phyloP scores from a whole-genome alignment of 53 echinoderm and acorn worm species.

The Mesocentrotus franciscanus region DNA sequence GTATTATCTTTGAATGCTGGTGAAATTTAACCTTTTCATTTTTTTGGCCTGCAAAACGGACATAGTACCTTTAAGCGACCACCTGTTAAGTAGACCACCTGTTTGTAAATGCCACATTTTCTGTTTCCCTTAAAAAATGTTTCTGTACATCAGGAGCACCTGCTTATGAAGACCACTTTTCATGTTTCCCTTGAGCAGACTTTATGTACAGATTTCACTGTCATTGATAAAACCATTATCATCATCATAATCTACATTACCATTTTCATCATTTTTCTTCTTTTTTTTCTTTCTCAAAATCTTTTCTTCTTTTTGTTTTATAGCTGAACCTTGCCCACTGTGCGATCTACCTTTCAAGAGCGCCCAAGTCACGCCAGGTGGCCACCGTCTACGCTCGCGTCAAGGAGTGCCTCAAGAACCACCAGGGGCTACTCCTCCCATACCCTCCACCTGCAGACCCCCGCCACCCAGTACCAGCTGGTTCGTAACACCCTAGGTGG shows the following conservation, averaged over 20 bases:
- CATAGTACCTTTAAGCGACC: no score
- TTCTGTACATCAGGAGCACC: background rate
- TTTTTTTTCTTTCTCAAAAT: background rate
- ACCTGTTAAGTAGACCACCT: no score
- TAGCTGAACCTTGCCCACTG: constrained; percentile 93
- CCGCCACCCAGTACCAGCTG: constrained; percentile 65
- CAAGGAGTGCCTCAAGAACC: constrained; percentile 80
- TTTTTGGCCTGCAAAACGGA: no score
- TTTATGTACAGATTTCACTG: background rate
- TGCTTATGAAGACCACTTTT: background rate
- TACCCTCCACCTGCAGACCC: constrained; percentile 82
- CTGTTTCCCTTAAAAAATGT: no score
- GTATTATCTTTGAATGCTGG: no score
- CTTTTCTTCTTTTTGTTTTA: background rate
- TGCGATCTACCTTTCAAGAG: constrained; percentile 85
- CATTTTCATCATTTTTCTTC: background rate
- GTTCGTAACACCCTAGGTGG: constrained; percentile 53
- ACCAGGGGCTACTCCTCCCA: constrained; percentile 82
- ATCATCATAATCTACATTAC: background rate
- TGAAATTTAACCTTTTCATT: no score
- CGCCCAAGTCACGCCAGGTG: constrained; percentile 85
- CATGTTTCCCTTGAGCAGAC: background rate
- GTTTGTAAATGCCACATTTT: no score
- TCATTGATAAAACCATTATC: background rate
- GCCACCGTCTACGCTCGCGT: constrained; percentile 70